Evolutionary conservation across 2,113 vertebrate species (phyloP).

Genomic region (Empidonax traillii): DNA sequence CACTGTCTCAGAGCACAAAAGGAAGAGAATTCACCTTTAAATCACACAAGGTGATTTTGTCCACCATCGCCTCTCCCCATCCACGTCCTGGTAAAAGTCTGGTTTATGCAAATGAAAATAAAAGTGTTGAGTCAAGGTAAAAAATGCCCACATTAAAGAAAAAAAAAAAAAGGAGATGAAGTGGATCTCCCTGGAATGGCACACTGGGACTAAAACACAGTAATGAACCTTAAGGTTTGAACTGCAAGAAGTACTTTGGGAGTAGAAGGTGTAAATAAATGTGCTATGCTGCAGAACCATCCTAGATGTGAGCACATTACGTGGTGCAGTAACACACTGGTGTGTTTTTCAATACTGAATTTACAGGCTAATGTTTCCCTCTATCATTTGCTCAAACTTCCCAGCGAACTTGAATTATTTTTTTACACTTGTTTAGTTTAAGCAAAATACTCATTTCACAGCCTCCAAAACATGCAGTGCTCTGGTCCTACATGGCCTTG

Average conservation of each 20-base stretch:
- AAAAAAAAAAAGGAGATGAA: not conserved
- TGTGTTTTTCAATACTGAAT: not conserved
- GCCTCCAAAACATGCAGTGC: not conserved
- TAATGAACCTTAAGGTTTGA: not conserved
- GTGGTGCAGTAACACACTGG: not conserved
- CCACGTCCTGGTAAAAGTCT: not conserved
- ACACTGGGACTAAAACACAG: not conserved
- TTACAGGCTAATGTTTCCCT: not conserved
- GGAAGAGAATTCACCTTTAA: not conserved
- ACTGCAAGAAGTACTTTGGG: not conserved
- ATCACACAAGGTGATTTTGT: not conserved
- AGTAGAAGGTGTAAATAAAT: not conserved
- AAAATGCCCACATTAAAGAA: not conserved
- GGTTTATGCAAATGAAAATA: not conserved
- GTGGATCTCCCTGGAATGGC: not conserved
- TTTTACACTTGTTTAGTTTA: conserved; percentile 3
- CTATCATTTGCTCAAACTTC: not conserved
- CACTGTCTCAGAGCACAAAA: not conserved
- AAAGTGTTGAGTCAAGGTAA: not conserved
- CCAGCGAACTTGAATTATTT: not conserved
- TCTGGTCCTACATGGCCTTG: not conserved
- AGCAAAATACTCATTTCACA: not conserved
- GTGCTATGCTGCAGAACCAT: not conserved
- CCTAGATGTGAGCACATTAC: not conserved
- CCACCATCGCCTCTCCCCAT: not conserved